Percentiles rank a stretch among this genome's conserved stretches.
phyloP scores from a whole-genome alignment of 2,888 invertebrate species.

The Apamea epomidion region DNA sequence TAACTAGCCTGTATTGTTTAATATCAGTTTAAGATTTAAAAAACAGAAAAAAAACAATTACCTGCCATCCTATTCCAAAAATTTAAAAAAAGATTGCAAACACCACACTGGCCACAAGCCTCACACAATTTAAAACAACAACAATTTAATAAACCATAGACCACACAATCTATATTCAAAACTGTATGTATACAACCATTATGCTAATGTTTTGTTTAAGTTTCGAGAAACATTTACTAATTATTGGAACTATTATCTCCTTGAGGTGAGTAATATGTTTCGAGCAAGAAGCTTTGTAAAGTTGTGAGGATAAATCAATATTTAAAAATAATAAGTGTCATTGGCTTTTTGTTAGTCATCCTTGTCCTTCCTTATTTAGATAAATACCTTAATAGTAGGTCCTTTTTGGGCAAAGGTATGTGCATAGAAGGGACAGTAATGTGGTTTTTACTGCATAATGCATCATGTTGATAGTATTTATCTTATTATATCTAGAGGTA shows the following conservation, averaged over 20 bases:
- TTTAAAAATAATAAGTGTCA: slow-evolving; percentile 48
- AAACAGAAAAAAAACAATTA: slow-evolving; percentile 1
- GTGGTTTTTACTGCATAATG: slow-evolving; percentile 19
- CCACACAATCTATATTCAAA: slow-evolving; percentile 16
- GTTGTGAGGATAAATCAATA: slow-evolving; percentile 59
- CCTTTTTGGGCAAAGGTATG: slow-evolving; percentile 42
- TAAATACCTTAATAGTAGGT: slow-evolving; percentile 48
- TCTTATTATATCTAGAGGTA: neutral
- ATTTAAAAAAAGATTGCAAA: neutral
- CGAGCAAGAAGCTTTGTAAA: slow-evolving; percentile 53
- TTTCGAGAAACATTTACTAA: slow-evolving; percentile 67
- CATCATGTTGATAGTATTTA: slow-evolving; percentile 8
- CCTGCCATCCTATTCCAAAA: slow-evolving; percentile 15
- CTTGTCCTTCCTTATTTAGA: slow-evolving; percentile 50
- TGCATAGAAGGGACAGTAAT: neutral
- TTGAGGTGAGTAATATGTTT: slow-evolving; percentile 75
- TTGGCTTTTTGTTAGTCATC: slow-evolving; percentile 54
- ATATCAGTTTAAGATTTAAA: neutral
- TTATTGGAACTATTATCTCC: slow-evolving; percentile 69
- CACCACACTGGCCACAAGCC: slow-evolving; percentile 29
- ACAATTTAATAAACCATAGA: slow-evolving; percentile 21
- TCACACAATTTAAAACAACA: slow-evolving; percentile 24
- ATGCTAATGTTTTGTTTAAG: slow-evolving; percentile 59
- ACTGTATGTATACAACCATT: slow-evolving; percentile 37
- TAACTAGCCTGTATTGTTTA: too few species aligned